These are phyloP conservation scores for Microcebus tavaratra DNA, from an alignment of 2,113 vertebrate species.

Conservation along the genomic window DNA sequence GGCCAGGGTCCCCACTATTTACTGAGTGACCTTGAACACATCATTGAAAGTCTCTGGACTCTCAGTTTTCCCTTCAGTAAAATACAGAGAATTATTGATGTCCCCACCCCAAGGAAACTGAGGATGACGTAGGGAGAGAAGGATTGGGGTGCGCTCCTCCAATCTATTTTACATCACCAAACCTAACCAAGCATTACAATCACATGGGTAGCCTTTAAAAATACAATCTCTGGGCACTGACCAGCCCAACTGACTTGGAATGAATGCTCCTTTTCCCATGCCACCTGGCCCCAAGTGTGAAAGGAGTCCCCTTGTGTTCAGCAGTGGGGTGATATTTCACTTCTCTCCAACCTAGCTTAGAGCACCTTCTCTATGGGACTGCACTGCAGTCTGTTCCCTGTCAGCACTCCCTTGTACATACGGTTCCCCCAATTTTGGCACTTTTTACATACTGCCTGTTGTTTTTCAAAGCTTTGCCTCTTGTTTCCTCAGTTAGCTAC, in stretches of 20 bases:
- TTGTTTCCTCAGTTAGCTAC: slow-evolving; percentile 11
- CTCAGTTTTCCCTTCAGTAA: slow-evolving; percentile 10
- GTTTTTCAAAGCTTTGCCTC: slow-evolving; percentile 37
- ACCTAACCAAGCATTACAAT: neutral
- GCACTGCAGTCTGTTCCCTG: neutral
- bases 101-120: neutral
- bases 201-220: neutral
- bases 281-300: neutral
- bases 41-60: neutral
- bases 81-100: neutral
- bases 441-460: slow-evolving; percentile 3
- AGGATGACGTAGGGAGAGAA: neutral
- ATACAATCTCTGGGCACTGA: neutral
- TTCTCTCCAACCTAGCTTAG: neutral
- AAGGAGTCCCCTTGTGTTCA: neutral
- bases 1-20: neutral
- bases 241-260: neutral
- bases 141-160: neutral
- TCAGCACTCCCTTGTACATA: neutral
- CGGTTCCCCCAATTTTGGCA: neutral
- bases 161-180: neutral
- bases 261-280: neutral
- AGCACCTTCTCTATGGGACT: neutral
- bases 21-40: neutral
- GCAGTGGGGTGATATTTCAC: neutral